Evolutionary conservation across 2,797 vertebrate species (phyloP), one percentile per base, ranked within the genome.

Genomic region (Rhabdomys pumilio): DNA sequence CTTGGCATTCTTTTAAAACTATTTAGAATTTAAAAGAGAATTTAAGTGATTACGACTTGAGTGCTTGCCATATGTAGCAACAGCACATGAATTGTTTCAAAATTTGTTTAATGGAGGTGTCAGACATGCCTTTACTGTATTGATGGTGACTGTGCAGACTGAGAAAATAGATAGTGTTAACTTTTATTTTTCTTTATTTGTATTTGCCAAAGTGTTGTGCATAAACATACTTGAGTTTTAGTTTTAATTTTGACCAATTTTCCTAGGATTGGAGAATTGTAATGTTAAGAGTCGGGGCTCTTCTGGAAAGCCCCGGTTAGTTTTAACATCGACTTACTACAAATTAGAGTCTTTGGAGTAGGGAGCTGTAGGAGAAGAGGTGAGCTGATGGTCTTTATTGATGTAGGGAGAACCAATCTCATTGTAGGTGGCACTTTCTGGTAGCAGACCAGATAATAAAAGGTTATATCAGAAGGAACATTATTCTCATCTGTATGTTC

Each of bases 1-100:
- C 4, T 86, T 55, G 75, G 4, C 0, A 89, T 73, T 24, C 34
- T 87, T 97, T 96, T 95, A 4, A 96, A 96, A 95, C 55, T 53
- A 15, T 8, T 57, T 92, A 97, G 38, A n/a, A 91, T 84, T 97
- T 96, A 92, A 96, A 96, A 94, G 72, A 84, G 17, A 92, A 90
- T 85, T 73, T 6, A 93, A 82, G 89, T 41, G 57, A 85, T 93
- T 10, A 4, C 24, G 67, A 72, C n/a, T 19, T 29, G 34, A 67
- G 79, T 53, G 29, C 38, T 95, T 92, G 75, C 38, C 93, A 77
- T 96, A 83, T 29, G 59, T 19, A 53, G 82, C 31, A 95, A 77
- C 0, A 95, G 59, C 47, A 95, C 24, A 3, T 34, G 63, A 0
- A 67, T 12, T 94, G 38, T 80, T 84, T 63, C 26, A 38, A 86